Evolutionary conservation across 2,888 invertebrate species (phyloP), one percentile per base, ranked within the genome.

Genomic region (Eulithis prunata): DNA sequence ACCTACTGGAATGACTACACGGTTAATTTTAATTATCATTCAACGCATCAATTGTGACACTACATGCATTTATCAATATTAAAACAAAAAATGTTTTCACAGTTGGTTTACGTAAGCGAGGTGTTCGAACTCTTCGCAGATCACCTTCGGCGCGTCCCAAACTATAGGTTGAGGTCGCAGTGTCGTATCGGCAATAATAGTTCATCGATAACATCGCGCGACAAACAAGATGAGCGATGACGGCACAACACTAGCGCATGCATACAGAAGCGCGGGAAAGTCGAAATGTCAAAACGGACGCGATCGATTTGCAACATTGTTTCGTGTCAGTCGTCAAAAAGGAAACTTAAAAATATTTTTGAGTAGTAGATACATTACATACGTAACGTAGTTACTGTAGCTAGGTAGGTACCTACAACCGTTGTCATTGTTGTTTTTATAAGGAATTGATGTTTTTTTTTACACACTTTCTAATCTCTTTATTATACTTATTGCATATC

Each of bases 131-230:
- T 88, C 83, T 61, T 69, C 73, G 72, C 70, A 74, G 82, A 85
- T 90, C 89, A 90, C 91, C 91, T 90, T 90, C 88, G 82, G 70
- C 71, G 81, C 84, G 90, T 89, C 89, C 89, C 89, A 88, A 90
- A 88, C 88, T 86, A 81, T 85, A 82, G 85, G 86, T 87, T 88
- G 87, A 90, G 91, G 90, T 88, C 91, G 82, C 77, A 85, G 89
- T 89, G 90, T 88, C 91, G 82, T 78, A 83, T 82, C 83, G 75
- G 80, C 84, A 86, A 89, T 90, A 89, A 90, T 86, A 88, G 85
- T 84, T 45, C 85, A 85, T 87, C 86, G 86, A 89, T 86, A 87
- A 79, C 78, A 77, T 78, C 77, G 69, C 66, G 58, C 72, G 83
- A 83, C 88, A 89, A 88, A 89, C 88, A 89, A 86, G 83, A 83